Conservation (phyloP, 2,113 vertebrate genomes). For the Halichoerus grypus region DNA sequence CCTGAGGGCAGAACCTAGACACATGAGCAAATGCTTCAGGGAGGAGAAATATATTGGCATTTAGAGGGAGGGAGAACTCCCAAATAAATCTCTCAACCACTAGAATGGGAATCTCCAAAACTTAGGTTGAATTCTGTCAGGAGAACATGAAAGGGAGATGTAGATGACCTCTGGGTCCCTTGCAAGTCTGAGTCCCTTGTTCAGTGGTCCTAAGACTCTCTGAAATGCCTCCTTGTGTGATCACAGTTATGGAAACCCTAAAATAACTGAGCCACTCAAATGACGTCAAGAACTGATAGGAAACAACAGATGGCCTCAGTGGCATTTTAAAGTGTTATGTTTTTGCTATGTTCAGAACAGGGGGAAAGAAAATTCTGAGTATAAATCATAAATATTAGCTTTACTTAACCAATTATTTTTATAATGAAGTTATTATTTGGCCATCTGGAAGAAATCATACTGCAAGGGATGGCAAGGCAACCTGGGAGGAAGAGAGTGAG, state of each 20-base stretch:
- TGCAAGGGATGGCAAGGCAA: constrained; percentile 50
- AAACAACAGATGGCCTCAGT: constrained; percentile 66
- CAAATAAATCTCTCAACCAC: neutral
- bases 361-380: constrained; percentile 64
- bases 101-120: neutral
- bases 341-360: constrained; percentile 70
- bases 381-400: constrained; percentile 77
- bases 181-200: neutral
- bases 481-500: constrained; percentile 6
- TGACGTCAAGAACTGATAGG: constrained; percentile 66
- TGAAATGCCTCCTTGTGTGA: constrained; percentile 43
- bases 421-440: constrained; percentile 77
- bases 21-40: neutral
- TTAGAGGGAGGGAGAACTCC: neutral
- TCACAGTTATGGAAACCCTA: constrained; percentile 21
- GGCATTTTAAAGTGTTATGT: constrained; percentile 72
- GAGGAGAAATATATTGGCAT: neutral
- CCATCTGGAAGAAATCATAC: constrained; percentile 69
- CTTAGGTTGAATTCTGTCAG: neutral
- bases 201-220: neutral
- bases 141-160: neutral
- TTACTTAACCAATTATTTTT: constrained; percentile 77
- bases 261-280: constrained; percentile 71
- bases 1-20: neutral
- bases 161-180: neutral